phyloP scores from a whole-genome alignment of 2,888 invertebrate genomes.

The Acleris literana region DNA sequence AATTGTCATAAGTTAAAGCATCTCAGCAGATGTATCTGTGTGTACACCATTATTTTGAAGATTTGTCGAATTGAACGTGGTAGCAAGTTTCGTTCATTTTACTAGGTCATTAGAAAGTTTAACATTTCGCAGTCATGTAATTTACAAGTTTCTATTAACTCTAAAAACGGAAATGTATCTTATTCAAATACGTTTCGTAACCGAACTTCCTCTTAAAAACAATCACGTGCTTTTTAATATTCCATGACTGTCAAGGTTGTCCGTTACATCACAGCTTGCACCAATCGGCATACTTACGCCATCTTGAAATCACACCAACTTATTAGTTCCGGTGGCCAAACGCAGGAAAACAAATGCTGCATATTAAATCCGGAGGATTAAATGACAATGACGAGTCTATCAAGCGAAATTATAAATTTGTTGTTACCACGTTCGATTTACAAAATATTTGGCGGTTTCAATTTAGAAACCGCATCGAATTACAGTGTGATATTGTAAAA shows the following conservation, averaged over 20 bases:
- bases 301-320: slow-evolving; percentile 3
- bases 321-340: slow-evolving; percentile 12
- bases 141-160: no score
- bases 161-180: no score
- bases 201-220: slow-evolving; percentile 5
- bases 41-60: no score
- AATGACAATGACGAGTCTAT: background rate
- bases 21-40: no score
- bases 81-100: background rate
- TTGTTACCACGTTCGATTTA: background rate
- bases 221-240: slow-evolving; percentile 7
- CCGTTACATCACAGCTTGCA: slow-evolving; percentile 24
- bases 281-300: slow-evolving; percentile 9
- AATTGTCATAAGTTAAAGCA: no score
- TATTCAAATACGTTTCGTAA: no score
- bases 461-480: slow-evolving; percentile 3
- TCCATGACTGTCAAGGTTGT: slow-evolving; percentile 31
- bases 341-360: background rate
- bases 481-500: slow-evolving; percentile 14
- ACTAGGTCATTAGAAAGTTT: no score
- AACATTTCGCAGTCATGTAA: no score
- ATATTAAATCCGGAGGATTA: background rate
- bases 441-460: background rate
- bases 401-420: slow-evolving; percentile 2
- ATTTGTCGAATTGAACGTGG: no score